Conservation (phyloP, 1,140 invertebrate species). For the Zeugodacus cucurbitae region DNA sequence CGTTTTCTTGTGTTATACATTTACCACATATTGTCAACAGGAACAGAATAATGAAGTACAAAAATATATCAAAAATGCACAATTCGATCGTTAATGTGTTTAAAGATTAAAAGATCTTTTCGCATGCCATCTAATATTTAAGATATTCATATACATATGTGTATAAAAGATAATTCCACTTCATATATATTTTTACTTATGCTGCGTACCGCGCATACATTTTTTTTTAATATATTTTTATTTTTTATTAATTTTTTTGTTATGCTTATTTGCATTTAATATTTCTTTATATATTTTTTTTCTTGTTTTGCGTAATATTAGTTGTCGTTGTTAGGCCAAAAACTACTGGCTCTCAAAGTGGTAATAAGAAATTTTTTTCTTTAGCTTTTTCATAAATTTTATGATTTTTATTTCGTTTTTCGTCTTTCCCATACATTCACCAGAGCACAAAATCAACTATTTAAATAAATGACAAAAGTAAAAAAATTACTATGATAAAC, state of each 20-base stretch:
- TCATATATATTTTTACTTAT: not conserved
- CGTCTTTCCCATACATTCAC: slow-evolving; percentile 20
- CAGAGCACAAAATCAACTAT: slow-evolving; percentile 8
- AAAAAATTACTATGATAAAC: not conserved
- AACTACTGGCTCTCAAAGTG: not conserved
- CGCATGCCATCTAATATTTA: not conserved
- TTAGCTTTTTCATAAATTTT: slow-evolving; percentile 25
- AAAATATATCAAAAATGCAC: slow-evolving; percentile 37
- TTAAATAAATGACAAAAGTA: not conserved
- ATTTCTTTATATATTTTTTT: not conserved
- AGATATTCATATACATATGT: not conserved
- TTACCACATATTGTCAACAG: slow-evolving; percentile 40
- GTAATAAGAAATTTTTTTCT: not conserved
- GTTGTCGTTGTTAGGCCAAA: not conserved
- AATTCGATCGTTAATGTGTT: slow-evolving; percentile 28
- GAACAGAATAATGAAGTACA: slow-evolving; percentile 42
- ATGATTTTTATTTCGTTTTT: slow-evolving; percentile 30
- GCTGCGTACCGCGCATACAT: not conserved
- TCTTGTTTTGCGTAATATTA: not conserved
- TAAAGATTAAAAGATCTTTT: not conserved
- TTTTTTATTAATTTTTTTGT: not conserved
- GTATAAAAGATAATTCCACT: slow-evolving; percentile 12
- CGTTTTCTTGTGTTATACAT: slow-evolving; percentile 19
- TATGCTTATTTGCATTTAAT: not conserved
- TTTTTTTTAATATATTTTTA: not conserved